Percentiles rank a stretch among this genome's conserved stretches.
Conservation (phyloP, 2,113 vertebrate species). For the Hippoglossus stenolepis region DNA sequence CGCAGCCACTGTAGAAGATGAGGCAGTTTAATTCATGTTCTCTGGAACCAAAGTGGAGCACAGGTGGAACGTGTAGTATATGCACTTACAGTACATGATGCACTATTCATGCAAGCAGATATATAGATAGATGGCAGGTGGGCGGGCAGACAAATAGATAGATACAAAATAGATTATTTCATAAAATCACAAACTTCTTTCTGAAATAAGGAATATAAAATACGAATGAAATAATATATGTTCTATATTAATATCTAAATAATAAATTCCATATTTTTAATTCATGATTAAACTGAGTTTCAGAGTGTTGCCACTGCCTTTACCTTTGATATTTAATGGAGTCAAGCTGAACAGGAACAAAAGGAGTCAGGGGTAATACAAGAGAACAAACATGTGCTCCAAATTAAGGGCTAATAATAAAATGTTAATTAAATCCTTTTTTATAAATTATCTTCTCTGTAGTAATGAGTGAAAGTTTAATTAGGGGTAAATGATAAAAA, state of each 20-base stretch:
- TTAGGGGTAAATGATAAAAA: constrained; percentile 72
- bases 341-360: constrained; percentile 66
- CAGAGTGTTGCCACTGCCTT: constrained; percentile 63
- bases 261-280: constrained; percentile 43
- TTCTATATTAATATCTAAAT: constrained; percentile 49
- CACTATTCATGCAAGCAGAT: not conserved
- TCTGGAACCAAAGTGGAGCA: constrained; percentile 62
- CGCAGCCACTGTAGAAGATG: constrained; percentile 55
- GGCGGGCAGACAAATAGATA: not conserved
- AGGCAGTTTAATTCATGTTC: constrained; percentile 71
- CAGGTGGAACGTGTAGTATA: constrained; percentile 32
- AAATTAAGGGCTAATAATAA: constrained; percentile 77
- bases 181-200: not conserved
- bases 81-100: not conserved
- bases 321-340: constrained; percentile 79
- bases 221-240: constrained; percentile 29
- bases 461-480: constrained; percentile 80
- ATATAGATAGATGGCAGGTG: not conserved
- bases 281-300: constrained; percentile 53
- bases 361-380: constrained; percentile 58
- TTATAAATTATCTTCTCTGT: constrained; percentile 73
- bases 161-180: too few relatives aligned
- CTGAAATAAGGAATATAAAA: constrained; percentile 8
- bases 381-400: constrained; percentile 71
- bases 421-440: constrained; percentile 79